Evolutionary conservation across 2,797 vertebrate genomes (phyloP).

Genomic region (Chaetodon trifasciatus): DNA sequence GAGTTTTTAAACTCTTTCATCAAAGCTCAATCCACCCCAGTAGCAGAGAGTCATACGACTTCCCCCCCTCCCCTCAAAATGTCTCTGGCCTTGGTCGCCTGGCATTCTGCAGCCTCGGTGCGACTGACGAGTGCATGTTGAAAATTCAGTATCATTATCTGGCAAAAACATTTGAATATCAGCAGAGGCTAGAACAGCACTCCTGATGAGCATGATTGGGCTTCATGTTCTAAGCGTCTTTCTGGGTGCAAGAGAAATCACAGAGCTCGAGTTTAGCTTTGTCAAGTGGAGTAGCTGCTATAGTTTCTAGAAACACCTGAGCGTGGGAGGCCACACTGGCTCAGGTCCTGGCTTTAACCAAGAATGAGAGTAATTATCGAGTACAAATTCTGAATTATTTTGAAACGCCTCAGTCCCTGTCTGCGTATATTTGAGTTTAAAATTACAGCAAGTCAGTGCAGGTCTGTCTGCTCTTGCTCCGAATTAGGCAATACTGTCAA

Average conservation of each 20-base stretch:
- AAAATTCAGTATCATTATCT: conserved; percentile 44
- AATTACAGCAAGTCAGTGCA: conserved; percentile 59
- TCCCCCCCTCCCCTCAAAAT: not conserved
- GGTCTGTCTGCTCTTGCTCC: conserved; percentile 51
- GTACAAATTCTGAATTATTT: conserved; percentile 47
- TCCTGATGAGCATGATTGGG: conserved; percentile 36
- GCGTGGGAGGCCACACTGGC: conserved; percentile 27
- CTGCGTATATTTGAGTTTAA: conserved; percentile 53
- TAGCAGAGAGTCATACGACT: conserved; percentile 38
- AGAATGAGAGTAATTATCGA: conserved; percentile 30
- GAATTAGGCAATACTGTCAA: conserved; percentile 62
- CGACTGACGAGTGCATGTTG: conserved; percentile 27
- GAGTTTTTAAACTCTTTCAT: conserved; percentile 26
- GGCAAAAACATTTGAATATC: conserved; percentile 52
- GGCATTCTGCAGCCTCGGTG: conserved; percentile 7
- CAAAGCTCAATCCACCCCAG: conserved; percentile 16
- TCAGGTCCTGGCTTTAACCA: conserved; percentile 35
- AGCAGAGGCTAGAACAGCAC: conserved; percentile 15
- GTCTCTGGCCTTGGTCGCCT: conserved; percentile 14
- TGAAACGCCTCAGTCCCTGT: conserved; percentile 29
- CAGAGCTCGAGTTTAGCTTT: conserved; percentile 13
- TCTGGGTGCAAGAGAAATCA: not conserved
- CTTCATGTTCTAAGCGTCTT: conserved; percentile 3
- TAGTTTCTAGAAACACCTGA: conserved; percentile 27
- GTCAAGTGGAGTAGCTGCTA: conserved; percentile 9